Evolutionary conservation across 2,888 invertebrate genomes (phyloP).

Genomic region (Asteroscopus sphinx): DNA sequence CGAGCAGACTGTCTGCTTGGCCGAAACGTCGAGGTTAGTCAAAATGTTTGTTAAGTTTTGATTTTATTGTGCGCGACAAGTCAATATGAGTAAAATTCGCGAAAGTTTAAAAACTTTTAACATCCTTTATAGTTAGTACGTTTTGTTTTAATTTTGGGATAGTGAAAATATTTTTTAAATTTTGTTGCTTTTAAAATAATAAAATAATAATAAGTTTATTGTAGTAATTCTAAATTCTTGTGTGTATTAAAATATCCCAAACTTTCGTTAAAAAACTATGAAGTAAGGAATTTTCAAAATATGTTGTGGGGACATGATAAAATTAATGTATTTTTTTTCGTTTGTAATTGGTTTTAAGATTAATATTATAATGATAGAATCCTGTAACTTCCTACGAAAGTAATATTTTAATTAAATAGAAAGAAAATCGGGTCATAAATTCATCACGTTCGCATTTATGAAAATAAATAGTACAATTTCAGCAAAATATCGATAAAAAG

Average conservation of each 20-base stretch:
- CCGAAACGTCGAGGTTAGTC: no score
- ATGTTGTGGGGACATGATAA: constrained; percentile 71
- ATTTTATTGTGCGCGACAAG: no score
- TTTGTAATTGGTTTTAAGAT: constrained; percentile 33
- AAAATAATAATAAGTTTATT: constrained; percentile 23
- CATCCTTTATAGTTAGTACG: constrained; percentile 13
- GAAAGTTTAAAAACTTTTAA: no score
- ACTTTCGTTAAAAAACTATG: constrained; percentile 56
- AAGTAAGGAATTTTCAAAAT: constrained; percentile 65
- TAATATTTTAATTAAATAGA: background rate
- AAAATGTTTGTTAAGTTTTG: no score
- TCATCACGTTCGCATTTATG: no score
- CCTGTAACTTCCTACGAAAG: constrained; percentile 9
- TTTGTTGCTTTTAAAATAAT: constrained; percentile 11
- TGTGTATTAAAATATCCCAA: constrained; percentile 70
- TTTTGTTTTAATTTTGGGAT: constrained; percentile 22
- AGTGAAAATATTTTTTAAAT: background rate
- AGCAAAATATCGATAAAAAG: background rate
- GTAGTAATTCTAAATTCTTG: constrained; percentile 20
- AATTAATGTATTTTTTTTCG: constrained; percentile 24
- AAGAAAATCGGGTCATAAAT: no score
- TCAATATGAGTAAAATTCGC: no score
- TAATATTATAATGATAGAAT: constrained; percentile 15
- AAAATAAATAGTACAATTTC: no score
- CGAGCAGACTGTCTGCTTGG: no score